Percentiles rank a stretch among this genome's conserved stretches.
These are phyloP conservation scores for Babyrousa celebensis DNA, from an alignment of 2,797 vertebrate genomes.

Conservation along the genomic window DNA sequence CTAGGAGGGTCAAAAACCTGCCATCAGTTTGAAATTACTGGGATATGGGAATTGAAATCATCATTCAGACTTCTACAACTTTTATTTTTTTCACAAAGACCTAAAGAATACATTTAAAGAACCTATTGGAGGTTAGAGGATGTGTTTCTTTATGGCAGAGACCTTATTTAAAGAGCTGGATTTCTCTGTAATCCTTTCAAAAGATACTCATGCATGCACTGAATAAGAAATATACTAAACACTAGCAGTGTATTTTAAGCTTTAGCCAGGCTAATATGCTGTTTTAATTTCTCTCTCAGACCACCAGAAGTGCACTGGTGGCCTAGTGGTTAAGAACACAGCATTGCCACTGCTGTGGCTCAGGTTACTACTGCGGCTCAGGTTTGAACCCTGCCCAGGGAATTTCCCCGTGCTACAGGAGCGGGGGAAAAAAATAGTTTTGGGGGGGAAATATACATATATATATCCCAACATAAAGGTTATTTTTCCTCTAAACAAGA, in stretches of 20 bases:
- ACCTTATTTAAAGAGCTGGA: neutral
- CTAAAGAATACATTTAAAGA: neutral
- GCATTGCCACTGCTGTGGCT: too few species aligned
- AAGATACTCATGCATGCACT: neutral
- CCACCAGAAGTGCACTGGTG: too few species aligned
- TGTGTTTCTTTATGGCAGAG: neutral
- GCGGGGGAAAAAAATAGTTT: neutral
- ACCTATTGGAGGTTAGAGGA: neutral
- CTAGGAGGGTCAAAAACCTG: constrained; percentile 52
- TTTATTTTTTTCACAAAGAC: neutral
- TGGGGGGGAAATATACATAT: neutral
- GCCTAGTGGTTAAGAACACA: too few species aligned
- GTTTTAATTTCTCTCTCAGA: constrained; percentile 59
- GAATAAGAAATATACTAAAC: constrained; percentile 6
- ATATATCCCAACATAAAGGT: constrained; percentile 16
- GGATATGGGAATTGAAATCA: neutral
- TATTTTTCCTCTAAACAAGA: constrained; percentile 75
- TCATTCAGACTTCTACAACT: constrained; percentile 23
- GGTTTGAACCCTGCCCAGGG: too few species aligned
- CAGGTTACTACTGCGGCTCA: too few species aligned
- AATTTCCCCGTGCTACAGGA: too few species aligned
- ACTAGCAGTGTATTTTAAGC: neutral
- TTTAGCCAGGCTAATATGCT: neutral
- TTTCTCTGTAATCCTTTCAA: constrained; percentile 32
- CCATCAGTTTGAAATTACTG: constrained; percentile 14